Base-by-base conservation (phyloP, 92 coral and sea anemone genomes). In the Epizoanthus stellaris region DNA sequence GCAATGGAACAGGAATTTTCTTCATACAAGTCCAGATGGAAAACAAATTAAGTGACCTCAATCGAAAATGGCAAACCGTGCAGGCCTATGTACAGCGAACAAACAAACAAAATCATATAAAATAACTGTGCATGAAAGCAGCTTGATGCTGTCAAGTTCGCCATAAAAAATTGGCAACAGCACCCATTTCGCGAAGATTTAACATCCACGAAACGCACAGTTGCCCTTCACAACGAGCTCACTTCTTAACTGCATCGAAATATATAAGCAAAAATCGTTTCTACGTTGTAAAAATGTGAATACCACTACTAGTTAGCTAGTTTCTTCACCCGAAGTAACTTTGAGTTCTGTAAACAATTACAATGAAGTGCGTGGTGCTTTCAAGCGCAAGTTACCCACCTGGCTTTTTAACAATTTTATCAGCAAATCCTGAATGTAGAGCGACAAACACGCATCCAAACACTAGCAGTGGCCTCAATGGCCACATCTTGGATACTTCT, bases 401-500 rank as follows among this genome's bases (percentile, higher is more conserved):
- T 79, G 83, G 34, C 17, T 63, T 79, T 30, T 63, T 62, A 39
- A 20, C 7, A 14, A 15, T 8, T 21, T 75, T 54, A 36, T 75
- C 65, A 12, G 45, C 66, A 30, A 25, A 3, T 43, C 71, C 83
- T 62, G 61, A 62, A 11, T 79, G 72, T 19, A 63, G 59, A 62
- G 71, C 83, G 9, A 79, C 25, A 14, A 79, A 39, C 42, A 79
- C 40, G 8, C 70, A 62, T 63, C 52, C 71, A 3, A 79, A 63
- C 17, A 79, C 65, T 70, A 79, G 15, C 23, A 36, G 43, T n/a
- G 83, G 83, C 72, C 83, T 45, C 39, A 38, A 39, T 6, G 83
- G 83, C 83, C 83, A 45, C 83, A 79, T 79, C 65, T 79, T 79
- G 83, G 83, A 23, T 17, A 79, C 4, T 79, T 63, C 60, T 76